Base-by-base conservation (phyloP, 2,113 vertebrate species). In the Paralichthys olivaceus region DNA sequence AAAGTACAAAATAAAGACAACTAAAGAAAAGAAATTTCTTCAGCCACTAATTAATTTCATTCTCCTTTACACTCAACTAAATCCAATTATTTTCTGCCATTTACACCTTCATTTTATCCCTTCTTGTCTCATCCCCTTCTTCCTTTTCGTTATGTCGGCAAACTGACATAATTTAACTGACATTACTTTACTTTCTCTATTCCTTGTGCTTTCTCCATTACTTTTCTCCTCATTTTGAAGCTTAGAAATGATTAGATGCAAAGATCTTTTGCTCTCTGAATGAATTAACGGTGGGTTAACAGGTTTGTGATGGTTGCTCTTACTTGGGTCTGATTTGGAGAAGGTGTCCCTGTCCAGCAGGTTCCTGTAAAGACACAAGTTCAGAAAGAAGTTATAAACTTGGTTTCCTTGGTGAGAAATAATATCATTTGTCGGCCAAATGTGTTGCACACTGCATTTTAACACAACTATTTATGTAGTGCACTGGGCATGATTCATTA, bases 301-400 rank as follows among this genome's bases (percentile, higher is more conserved):
- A 34, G 7, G 15, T 47, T 19, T 53, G 49, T 14, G 13, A 23
- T 28, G 40, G n/a, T 14, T 54, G 58, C 20, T 62, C 96, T 96
- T 96, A 98, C 96, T 96, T 40, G 96, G 96, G 93, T 98, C 96
- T 66, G 96, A 98, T 91, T 98, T 98, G 89, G 96, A 98, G 94
- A 98, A 98, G 0, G 97, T 98, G 90, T 99, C 97, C 92, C 94
- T 96, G 93, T 99, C 97, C 89, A 99, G 95, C 47, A 95, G 93
- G 85, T 95, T 95, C 91, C 95, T 95, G 91, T 78, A 55, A 77
- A 91, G 84, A 89, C 55, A 87, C 29, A 91, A 79, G 23, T 62
- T 56, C 4, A 1, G 17, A 25, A 72, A 20, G 59, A 0, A 22
- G 29, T 83, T 22, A 89, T 47, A 73, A 62, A 81, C 29, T 74